A percentile compares a stretch with the other conserved stretches of the same genome.
phyloP scores from a whole-genome alignment of 2,888 invertebrate species.

The Monochamus alternatus region DNA sequence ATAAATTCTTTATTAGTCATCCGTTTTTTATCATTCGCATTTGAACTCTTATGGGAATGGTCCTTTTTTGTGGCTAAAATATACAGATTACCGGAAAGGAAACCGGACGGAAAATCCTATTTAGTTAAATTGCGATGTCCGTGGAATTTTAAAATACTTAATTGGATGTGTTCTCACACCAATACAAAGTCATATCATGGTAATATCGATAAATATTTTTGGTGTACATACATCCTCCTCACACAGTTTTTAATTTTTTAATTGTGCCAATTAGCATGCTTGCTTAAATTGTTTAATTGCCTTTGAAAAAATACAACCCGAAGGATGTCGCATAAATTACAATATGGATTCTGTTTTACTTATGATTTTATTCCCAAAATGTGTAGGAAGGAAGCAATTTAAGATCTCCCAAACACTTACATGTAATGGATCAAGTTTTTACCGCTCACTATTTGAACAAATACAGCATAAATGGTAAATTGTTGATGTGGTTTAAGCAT shows the following conservation, averaged over 20 bases:
- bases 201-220: conserved; percentile 8
- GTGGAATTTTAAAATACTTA: background rate
- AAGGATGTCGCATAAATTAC: conserved; percentile 9
- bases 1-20: no score
- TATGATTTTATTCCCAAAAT: background rate
- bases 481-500: no score
- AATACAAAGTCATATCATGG: background rate
- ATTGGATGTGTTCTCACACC: conserved; percentile 13
- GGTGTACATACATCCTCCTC: conserved; percentile 25
- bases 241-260: conserved; percentile 25
- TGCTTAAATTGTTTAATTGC: conserved; percentile 24
- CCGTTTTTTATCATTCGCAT: no score
- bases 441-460: no score
- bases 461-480: no score
- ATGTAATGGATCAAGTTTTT: no score
- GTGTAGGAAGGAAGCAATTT: no score
- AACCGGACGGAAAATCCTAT: conserved; percentile 7
- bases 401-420: no score
- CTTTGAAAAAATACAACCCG: background rate
- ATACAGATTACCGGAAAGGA: background rate
- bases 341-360: background rate
- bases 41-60: background rate
- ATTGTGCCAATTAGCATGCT: conserved; percentile 24
- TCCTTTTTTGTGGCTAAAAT: conserved; percentile 9
- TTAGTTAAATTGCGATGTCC: conserved; percentile 2